These are phyloP conservation scores for Ctenodactylus gundi DNA, from an alignment of 2,113 vertebrate species.

Conservation along the genomic window DNA sequence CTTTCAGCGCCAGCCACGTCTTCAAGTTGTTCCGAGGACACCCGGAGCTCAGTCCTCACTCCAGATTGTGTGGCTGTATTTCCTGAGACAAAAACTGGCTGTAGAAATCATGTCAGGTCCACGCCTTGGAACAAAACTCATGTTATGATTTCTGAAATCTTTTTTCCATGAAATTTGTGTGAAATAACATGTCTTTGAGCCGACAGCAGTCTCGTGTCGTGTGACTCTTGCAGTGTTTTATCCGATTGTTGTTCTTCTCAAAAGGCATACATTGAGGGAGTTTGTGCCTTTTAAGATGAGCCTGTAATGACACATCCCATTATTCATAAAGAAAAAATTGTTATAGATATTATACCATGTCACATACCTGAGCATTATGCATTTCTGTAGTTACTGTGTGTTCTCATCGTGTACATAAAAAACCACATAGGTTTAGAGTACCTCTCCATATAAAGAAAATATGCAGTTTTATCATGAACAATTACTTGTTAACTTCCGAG, in stretches of 20 bases:
- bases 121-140: conserved; percentile 43
- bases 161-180: conserved; percentile 65
- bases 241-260: neutral
- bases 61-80: neutral
- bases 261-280: conserved; percentile 3
- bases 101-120: conserved; percentile 32
- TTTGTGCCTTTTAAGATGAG: conserved; percentile 24
- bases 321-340: conserved; percentile 20
- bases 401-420: neutral
- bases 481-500: conserved; percentile 41
- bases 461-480: conserved; percentile 1
- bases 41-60: neutral
- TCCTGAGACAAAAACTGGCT: conserved; percentile 33
- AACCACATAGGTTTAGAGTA: neutral
- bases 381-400: neutral
- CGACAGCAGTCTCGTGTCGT: neutral
- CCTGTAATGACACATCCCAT: conserved; percentile 3
- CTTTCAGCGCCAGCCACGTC: neutral
- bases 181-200: conserved; percentile 64
- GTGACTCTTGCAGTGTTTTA: conserved; percentile 21
- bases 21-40: neutral
- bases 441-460: neutral
- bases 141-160: conserved; percentile 53
- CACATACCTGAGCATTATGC: neutral
- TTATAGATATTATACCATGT: neutral